Evolutionary conservation across 2,797 vertebrate genomes (phyloP), one percentile per base, ranked within the genome.

Genomic region (Calcarius lapponicus): DNA sequence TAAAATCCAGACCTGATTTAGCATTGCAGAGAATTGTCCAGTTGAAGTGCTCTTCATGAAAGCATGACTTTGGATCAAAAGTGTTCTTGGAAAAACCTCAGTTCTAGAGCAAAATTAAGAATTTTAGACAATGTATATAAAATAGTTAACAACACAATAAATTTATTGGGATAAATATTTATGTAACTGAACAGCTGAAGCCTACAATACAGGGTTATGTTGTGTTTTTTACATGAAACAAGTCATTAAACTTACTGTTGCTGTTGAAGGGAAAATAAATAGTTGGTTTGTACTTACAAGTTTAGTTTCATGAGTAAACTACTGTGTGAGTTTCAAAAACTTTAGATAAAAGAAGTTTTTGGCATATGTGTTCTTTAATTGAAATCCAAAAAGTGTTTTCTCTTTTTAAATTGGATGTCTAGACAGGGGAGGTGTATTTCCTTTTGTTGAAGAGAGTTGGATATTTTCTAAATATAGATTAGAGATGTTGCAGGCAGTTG

Each of bases 341-440:
- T 48, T 92, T 60, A 95, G 86, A 92, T 95, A 91, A 93, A 97
- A 62, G 22, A 94, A 78, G 53, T 95, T 96, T 94, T 80, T 97
- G 88, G 80, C 43, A 11, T 88, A 40, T 13, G 20, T 84, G 65
- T 94, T 95, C 70, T 96, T 94, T 90, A 96, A 96, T 88, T 76
- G 89, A 94, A 94, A 85, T 81, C 42, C 54, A 93, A 95, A 92
- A 95, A 86, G 31, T 4, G 0, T 79, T 94, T 72, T 80, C 19
- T 88, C 88, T 73, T 91, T 92, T 95, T 69, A 69, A 97, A 97
- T 97, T 96, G 95, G 67, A 69, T 95, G 95, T 98, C 97, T 97
- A 97, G 97, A 98, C 97, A 95, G 67, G 11, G 66, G 95, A 96
- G 83, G 81, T 90, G 53, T n/a, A 74, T 91, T 95, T 96, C 80